Conservation (phyloP, 2,888 invertebrate species). For the Ptychoptera albimana region DNA sequence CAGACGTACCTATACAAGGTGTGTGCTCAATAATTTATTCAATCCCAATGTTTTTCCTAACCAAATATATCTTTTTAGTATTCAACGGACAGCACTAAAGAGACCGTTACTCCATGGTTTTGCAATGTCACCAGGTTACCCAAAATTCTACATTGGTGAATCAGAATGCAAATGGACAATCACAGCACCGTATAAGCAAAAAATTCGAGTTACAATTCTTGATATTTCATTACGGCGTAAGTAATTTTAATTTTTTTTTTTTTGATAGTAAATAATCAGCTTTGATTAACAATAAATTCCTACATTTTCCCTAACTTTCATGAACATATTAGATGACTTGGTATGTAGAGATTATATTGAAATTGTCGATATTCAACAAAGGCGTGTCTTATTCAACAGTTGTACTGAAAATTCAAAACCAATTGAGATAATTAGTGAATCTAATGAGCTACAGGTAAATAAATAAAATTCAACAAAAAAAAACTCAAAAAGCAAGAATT, state of each 20-base stretch:
- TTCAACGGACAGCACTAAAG: slow-evolving; percentile 13
- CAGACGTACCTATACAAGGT: slow-evolving; percentile 2
- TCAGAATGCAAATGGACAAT: slow-evolving; percentile 50
- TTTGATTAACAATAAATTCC: neutral
- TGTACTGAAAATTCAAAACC: slow-evolving; percentile 13
- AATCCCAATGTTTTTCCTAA: neutral
- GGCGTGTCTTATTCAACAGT: slow-evolving; percentile 13
- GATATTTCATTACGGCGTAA: slow-evolving; percentile 57
- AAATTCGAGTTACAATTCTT: slow-evolving; percentile 45
- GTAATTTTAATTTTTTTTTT: slow-evolving; percentile 14
- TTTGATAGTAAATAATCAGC: neutral
- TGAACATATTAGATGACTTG: slow-evolving; percentile 10
- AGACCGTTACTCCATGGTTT: slow-evolving; percentile 35
- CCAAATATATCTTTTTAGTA: slow-evolving; percentile 9
- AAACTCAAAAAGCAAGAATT: neutral
- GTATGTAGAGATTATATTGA: slow-evolving; percentile 14
- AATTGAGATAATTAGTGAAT: slow-evolving; percentile 13
- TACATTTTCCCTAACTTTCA: neutral
- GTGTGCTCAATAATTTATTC: neutral
- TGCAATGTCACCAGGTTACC: slow-evolving; percentile 57
- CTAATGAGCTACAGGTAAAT: slow-evolving; percentile 15
- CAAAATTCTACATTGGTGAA: slow-evolving; percentile 53
- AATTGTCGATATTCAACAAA: slow-evolving; percentile 12
- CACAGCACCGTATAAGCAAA: slow-evolving; percentile 42
- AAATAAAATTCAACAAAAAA: neutral